Evolutionary conservation across 2,797 vertebrate genomes (phyloP), one percentile per base, ranked within the genome.

Genomic region (Triplophysa bombifrons): DNA sequence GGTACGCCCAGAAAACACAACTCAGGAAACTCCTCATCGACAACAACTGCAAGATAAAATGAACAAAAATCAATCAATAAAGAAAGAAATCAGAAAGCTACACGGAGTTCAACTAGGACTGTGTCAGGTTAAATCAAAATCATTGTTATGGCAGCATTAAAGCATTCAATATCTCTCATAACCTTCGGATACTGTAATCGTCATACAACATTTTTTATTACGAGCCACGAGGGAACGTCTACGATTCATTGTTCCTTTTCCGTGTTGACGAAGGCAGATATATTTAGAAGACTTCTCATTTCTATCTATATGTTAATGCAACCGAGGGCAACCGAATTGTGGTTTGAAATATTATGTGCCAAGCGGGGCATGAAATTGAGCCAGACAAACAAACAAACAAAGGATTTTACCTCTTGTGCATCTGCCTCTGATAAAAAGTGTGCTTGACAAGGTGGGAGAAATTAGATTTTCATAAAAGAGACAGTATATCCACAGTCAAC

Each of bases 301-400:
- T 91, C 86, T 88, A 93, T 93, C 89, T 93, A 93, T 91, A 92
- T 94, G 92, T 91, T 91, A 93, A 93, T 92, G 83, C 87, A 85
- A 85, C 82, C 83, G 86, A 89, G 85, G 90, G 89, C 90, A 86
- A 84, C 86, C 85, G 84, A 88, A 88, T 86, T 90, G 20, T 86
- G 87, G 89, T 80, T 72, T 87, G 88, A 92, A 63, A 81, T 70
- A 81, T 75, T 89, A 84, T 64, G 86, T 34, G 84, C 86, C 89
- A 83, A 88, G 71, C 86, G 75, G 56, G 82, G 87, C 89, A 85
- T 91, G 88, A 93, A 91, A 93, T 92, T 91, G 87, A 85, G 86
- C 89, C 80, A 87, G 88, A 88, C 90, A 90, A 63, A 78, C 72
- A 89, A 68, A 77, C 72, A 60, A 83, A 80, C 34, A 71, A 74